These are phyloP conservation scores for Seriola dumerili DNA, from an alignment of 2,113 vertebrate species.

Conservation along the genomic window DNA sequence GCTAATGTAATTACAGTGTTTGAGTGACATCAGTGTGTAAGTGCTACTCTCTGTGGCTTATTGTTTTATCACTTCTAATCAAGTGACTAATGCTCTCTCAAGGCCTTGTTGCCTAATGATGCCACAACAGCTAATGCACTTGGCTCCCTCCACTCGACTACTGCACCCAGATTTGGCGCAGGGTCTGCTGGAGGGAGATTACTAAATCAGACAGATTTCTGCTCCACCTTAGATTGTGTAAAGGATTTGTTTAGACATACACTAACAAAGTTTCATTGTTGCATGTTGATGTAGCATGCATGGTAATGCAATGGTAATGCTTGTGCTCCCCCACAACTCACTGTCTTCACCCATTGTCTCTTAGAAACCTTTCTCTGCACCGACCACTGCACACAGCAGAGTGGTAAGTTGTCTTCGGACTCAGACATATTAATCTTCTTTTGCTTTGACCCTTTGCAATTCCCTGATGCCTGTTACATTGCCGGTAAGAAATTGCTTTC, in stretches of 20 bases:
- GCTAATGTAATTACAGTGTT: slow-evolving; percentile 72
- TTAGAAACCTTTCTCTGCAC: slow-evolving; percentile 84
- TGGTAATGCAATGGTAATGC: slow-evolving; percentile 19
- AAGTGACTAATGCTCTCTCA: slow-evolving; percentile 74
- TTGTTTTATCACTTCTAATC: slow-evolving; percentile 80
- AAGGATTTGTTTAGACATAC: slow-evolving; percentile 50
- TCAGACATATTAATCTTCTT: slow-evolving; percentile 68
- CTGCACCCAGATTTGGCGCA: slow-evolving; percentile 67
- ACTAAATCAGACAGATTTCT: slow-evolving; percentile 71
- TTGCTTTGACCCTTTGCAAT: slow-evolving; percentile 60
- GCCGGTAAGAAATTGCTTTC: slow-evolving; percentile 71
- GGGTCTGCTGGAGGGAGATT: slow-evolving; percentile 60
- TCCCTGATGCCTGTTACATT: slow-evolving; percentile 65
- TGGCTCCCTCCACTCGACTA: slow-evolving; percentile 64
- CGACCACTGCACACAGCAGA: slow-evolving; percentile 75
- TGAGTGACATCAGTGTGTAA: slow-evolving; percentile 75
- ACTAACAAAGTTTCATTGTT: slow-evolving; percentile 53
- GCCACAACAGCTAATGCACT: slow-evolving; percentile 68
- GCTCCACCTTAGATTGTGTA: slow-evolving; percentile 68
- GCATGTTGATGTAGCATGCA: slow-evolving; percentile 25
- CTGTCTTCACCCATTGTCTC: slow-evolving; percentile 65
- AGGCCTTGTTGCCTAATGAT: slow-evolving; percentile 74
- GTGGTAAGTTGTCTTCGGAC: slow-evolving; percentile 75
- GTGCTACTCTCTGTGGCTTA: slow-evolving; percentile 67
- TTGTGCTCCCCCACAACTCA: slow-evolving; percentile 43